phyloP scores from a whole-genome alignment of 2,888 invertebrate species.

The Agrenia bidenticulata region DNA sequence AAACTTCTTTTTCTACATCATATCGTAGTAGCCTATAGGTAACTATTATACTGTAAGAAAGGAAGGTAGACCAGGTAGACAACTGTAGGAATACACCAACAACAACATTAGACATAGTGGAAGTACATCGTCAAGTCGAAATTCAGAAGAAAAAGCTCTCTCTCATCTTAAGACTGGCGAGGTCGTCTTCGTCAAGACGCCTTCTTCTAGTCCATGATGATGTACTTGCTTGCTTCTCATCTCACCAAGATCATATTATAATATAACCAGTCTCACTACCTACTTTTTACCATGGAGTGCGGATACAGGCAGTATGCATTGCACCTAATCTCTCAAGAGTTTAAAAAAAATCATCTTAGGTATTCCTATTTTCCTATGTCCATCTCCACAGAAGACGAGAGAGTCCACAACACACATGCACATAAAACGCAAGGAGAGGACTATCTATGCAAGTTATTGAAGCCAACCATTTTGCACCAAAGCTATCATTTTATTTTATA shows the following conservation, averaged over 20 bases:
- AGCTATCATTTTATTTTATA: conserved; percentile 26
- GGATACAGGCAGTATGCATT: too few species aligned
- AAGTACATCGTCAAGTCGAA: too few species aligned
- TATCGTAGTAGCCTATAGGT: not conserved
- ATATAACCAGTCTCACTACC: conserved; percentile 3
- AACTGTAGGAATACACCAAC: not conserved
- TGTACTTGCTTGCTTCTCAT: conserved; percentile 17
- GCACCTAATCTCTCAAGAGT: too few species aligned
- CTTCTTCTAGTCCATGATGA: conserved; percentile 9
- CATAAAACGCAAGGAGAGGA: too few species aligned
- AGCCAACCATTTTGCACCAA: conserved; percentile 31
- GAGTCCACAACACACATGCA: too few species aligned
- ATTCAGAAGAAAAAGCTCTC: too few species aligned
- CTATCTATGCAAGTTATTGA: not conserved
- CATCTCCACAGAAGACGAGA: too few species aligned
- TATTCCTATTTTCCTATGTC: too few species aligned
- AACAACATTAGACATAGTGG: not conserved
- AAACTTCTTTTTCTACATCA: conserved; percentile 24
- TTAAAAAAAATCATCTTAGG: too few species aligned
- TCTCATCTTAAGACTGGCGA: conserved; percentile 16
- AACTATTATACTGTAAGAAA: not conserved
- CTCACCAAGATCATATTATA: conserved; percentile 15
- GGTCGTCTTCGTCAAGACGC: conserved; percentile 23
- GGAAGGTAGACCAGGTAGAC: not conserved
- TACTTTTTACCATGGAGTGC: not conserved